A percentile compares a stretch with the other conserved stretches of the same genome.
phyloP scores from a whole-genome alignment of 2,113 vertebrate genomes.

The Dipodomys spectabilis region DNA sequence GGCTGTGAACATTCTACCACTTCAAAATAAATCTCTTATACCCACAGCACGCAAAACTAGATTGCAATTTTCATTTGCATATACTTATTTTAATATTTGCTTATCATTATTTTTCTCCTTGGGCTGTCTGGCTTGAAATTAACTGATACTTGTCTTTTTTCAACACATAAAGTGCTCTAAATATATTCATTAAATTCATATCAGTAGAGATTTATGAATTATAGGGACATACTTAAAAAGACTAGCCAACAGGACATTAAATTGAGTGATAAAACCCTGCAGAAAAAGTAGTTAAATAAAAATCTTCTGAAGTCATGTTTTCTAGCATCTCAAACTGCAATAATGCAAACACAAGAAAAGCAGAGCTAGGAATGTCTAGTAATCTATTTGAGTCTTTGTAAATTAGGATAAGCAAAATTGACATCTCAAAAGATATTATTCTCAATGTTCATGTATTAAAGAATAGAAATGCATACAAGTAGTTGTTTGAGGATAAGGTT shows the following conservation, averaged over 20 bases:
- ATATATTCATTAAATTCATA: conserved; percentile 61
- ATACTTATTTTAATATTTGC: conserved; percentile 59
- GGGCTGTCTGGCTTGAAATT: neutral
- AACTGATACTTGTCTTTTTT: conserved; percentile 20
- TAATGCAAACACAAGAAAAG: neutral
- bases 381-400: neutral
- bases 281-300: neutral
- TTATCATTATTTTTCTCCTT: conserved; percentile 21
- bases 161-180: neutral
- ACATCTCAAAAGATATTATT: neutral
- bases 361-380: neutral
- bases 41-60: neutral
- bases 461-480: neutral
- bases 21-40: conserved; percentile 18
- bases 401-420: neutral
- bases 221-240: neutral
- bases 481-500: neutral
- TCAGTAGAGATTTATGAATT: conserved; percentile 36
- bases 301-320: neutral
- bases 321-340: neutral
- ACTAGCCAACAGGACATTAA: neutral
- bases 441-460: neutral
- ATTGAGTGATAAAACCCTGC: neutral
- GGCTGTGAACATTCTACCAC: neutral
- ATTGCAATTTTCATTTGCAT: neutral